phyloP scores from a whole-genome alignment of 2,888 invertebrate species.

The Apamea monoglypha region DNA sequence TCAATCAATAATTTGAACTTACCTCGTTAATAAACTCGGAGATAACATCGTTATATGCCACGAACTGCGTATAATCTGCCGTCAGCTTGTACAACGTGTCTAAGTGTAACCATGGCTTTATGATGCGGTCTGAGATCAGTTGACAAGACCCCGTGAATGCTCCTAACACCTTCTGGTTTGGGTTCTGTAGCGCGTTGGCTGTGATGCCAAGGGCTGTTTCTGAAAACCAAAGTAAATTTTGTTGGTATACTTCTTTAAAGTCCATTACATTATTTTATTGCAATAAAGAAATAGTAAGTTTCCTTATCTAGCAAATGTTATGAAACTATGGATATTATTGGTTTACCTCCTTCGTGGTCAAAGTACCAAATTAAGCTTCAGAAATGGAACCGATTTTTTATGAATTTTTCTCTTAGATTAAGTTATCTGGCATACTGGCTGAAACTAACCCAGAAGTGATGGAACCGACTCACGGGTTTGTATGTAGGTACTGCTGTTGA shows the following conservation, averaged over 20 bases:
- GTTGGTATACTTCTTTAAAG: not conserved
- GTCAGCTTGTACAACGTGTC: slow-evolving; percentile 56
- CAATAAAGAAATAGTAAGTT: too few species aligned
- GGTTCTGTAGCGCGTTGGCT: slow-evolving; percentile 35
- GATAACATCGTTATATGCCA: slow-evolving; percentile 31
- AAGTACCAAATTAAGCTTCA: too few species aligned
- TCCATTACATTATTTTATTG: too few species aligned
- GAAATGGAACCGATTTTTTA: too few species aligned
- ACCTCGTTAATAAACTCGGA: slow-evolving; percentile 48
- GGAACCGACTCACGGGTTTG: too few species aligned
- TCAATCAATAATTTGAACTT: not conserved
- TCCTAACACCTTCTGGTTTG: slow-evolving; percentile 33
- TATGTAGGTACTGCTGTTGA: too few species aligned
- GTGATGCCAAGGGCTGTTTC: slow-evolving; percentile 56
- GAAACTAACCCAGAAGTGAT: not conserved
- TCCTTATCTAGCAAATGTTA: too few species aligned
- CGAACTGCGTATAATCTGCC: slow-evolving; percentile 27
- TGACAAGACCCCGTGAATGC: slow-evolving; percentile 41
- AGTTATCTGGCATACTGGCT: not conserved
- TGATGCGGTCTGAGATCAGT: slow-evolving; percentile 58
- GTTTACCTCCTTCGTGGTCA: too few species aligned
- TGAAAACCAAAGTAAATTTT: slow-evolving; percentile 17
- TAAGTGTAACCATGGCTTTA: slow-evolving; percentile 55
- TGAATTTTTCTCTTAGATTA: too few species aligned
- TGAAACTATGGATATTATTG: too few species aligned